Evolutionary conservation across 2,797 vertebrate species (phyloP), one percentile per base, ranked within the genome.

Genomic region (Sebastes nivosus): DNA sequence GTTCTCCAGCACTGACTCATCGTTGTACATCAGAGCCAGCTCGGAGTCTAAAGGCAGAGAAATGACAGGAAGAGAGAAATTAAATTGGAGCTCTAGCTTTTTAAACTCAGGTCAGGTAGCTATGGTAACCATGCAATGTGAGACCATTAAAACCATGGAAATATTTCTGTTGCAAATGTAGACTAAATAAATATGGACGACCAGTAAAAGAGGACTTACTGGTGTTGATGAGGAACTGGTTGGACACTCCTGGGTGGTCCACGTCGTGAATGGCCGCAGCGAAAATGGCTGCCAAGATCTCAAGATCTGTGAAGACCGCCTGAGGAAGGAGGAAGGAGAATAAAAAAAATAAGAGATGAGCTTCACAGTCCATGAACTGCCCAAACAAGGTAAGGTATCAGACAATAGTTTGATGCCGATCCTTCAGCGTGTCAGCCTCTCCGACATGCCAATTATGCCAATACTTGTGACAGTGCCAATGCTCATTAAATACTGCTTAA

Each of bases 181-280:
- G 67, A 81, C 73, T 82, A 70, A 69, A 87, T 61, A 54, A 59
- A 74, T 18, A 38, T 8, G 7, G 32, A 32, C 36, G 27, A 42
- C 9, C 29, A 18, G 57, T n/a, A 20, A 75, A 75, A 67, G 36
- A 42, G 50, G 34, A 98, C 98, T 96, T 91, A 99, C 99, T 99
- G 87, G 98, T 99, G 92, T 99, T 99, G 94, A 99, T 99, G 79
- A 99, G 97, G 89, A 99, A 99, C 88, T 99, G 98, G 94, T 99
- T 99, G 89, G 98, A 97, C 92, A 99, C 99, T 84, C 99, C 99
- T 0, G 99, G 99, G 91, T 99, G 99, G 95, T 99, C 99, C 79
- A 99, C 99, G 3, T 99, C 99, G 8, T 99, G 99, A 91, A 99
- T 99, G 3, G 99, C 99, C 70, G 98, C 97, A 1, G 98, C 98